Conservation (phyloP, 1,140 invertebrate species). For the Formica exsecta region DNA sequence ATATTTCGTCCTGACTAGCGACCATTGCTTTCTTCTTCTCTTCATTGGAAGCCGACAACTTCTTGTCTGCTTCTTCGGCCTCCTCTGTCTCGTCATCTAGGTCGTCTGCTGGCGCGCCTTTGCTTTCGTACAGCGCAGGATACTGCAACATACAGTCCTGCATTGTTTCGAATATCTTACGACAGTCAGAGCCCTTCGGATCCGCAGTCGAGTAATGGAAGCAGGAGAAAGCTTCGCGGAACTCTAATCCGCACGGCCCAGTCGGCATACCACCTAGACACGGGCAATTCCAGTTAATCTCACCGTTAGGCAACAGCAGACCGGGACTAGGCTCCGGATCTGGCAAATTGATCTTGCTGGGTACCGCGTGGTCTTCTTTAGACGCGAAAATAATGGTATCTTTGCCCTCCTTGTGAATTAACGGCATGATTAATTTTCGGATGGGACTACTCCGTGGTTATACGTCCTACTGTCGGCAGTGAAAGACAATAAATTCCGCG, state of each 20-base stretch:
- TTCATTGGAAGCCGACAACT: not conserved
- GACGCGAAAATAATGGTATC: constrained; percentile 94
- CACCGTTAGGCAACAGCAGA: constrained; percentile 94
- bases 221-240: constrained; percentile 97
- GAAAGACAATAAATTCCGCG: constrained; percentile 84
- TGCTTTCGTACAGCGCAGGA: constrained; percentile 94
- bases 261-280: constrained; percentile 98
- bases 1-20: not conserved
- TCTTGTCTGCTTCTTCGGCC: not conserved
- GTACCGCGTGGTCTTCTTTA: constrained; percentile 92
- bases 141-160: constrained; percentile 96
- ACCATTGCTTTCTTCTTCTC: constrained; percentile 13
- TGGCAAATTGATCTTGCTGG: constrained; percentile 91
- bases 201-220: constrained; percentile 95
- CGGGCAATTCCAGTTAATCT: constrained; percentile 99
- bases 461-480: constrained; percentile 81
- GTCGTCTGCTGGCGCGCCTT: constrained; percentile 83
- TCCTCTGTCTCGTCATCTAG: constrained; percentile 75
- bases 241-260: constrained; percentile 97
- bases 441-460: constrained; percentile 65
- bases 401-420: constrained; percentile 89
- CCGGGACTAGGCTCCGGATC: constrained; percentile 92
- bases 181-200: constrained; percentile 96
- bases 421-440: constrained; percentile 80
- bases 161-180: constrained; percentile 96